A percentile compares a stretch with the other conserved stretches of the same genome.
These are phyloP conservation scores for Bovichtus diacanthus DNA, from an alignment of 2,797 vertebrate species.

Conservation along the genomic window DNA sequence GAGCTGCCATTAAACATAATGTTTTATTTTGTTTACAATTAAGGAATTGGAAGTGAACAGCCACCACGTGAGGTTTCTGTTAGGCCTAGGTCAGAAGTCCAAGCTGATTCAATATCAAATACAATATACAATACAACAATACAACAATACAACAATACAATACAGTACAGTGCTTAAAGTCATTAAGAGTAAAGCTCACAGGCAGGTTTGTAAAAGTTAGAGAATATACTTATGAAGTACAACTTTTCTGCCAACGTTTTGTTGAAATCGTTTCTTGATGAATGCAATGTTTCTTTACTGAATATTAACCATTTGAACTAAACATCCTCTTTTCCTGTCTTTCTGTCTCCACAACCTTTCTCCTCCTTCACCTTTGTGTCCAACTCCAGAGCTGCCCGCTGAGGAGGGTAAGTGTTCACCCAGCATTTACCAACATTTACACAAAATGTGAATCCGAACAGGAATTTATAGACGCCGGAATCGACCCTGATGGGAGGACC, in stretches of 20 bases:
- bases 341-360: slow-evolving; percentile 13
- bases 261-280: neutral
- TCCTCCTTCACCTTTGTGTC: slow-evolving; percentile 21
- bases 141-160: neutral
- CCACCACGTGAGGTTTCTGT: neutral
- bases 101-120: neutral
- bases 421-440: slow-evolving; percentile 11
- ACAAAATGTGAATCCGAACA: neutral
- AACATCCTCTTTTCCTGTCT: slow-evolving; percentile 22
- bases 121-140: no score
- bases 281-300: neutral
- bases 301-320: neutral
- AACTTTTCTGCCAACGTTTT: neutral
- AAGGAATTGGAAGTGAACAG: neutral
- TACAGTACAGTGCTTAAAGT: no score
- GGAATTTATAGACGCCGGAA: slow-evolving; percentile 19
- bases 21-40: slow-evolving; percentile 4
- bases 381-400: slow-evolving; percentile 83
- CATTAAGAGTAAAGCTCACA: neutral
- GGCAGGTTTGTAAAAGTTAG: neutral
- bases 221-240: neutral
- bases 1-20: neutral
- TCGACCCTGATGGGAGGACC: neutral
- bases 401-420: slow-evolving; percentile 82
- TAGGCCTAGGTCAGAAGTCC: neutral